A percentile compares a stretch with the other conserved stretches of the same genome.
Evolutionary conservation across 2,797 vertebrate genomes (phyloP).

Genomic region (Apogon talboti): DNA sequence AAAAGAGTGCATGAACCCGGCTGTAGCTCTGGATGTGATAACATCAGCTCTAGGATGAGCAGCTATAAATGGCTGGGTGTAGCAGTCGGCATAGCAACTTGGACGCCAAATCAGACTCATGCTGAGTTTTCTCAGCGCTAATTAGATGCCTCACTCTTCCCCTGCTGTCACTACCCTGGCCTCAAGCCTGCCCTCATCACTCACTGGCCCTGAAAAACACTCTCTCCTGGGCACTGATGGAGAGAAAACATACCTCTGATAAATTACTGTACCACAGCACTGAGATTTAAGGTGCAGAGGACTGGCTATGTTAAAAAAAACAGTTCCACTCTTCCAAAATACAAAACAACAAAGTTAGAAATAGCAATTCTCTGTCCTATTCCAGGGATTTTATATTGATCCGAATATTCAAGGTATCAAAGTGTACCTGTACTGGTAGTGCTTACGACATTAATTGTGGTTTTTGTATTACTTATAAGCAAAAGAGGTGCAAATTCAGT

Average conservation of each 20-base stretch:
- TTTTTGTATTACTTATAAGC: neutral
- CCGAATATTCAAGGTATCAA: no score
- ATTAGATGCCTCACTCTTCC: slow-evolving; percentile 58
- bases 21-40: slow-evolving; percentile 8
- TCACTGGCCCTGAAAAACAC: slow-evolving; percentile 31
- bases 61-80: slow-evolving; percentile 44
- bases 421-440: no score
- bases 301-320: neutral
- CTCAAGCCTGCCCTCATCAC: slow-evolving; percentile 52
- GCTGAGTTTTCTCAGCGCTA: slow-evolving; percentile 59
- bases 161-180: slow-evolving; percentile 55
- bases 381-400: no score
- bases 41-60: slow-evolving; percentile 39
- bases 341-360: no score
- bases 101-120: slow-evolving; percentile 46
- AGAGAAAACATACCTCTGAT: slow-evolving; percentile 35
- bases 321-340: neutral
- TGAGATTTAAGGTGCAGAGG: slow-evolving; percentile 14
- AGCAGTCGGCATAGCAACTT: slow-evolving; percentile 65
- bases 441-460: neutral
- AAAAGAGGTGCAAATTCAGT: no score
- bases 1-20: neutral
- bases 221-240: slow-evolving; percentile 12
- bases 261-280: slow-evolving; percentile 11
- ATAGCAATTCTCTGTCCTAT: no score